Evolutionary conservation across 2,888 invertebrate species (phyloP), one percentile per base, ranked within the genome.

Genomic region (Drosophila mayaguana): DNA sequence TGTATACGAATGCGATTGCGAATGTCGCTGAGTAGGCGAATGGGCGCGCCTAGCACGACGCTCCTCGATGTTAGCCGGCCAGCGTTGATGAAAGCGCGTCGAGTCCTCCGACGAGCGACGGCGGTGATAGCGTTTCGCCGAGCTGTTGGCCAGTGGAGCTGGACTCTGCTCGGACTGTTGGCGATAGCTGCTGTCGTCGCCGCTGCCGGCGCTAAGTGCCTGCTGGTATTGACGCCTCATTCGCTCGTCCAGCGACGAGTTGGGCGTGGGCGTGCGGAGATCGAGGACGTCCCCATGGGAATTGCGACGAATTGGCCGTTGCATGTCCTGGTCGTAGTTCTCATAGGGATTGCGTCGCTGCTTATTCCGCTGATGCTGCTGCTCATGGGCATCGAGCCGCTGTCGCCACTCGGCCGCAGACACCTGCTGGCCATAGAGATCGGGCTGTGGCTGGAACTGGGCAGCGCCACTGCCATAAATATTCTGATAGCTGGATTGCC

Each of bases 371-470:
- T 82, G 77, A 61, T 83, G 86, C 25, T 82, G 86, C 61, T 90
- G 80, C 28, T 91, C 88, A 36, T 90, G 89, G 3, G 82, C 89
- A 14, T 91, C 91, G 36, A 92, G 68, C 0, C 91, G 90, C 11
- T 85, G 78, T 1, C 92, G 84, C 91, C 91, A 91, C 60, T 91
- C 91, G 20, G 91, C 90, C 0, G 91, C 92, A 0, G 89, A 88
- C 11, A 92, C 91, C 65, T 91, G 90, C 60, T 95, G 95, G 32
- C 95, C 96, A 81, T 95, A 96, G 20, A 95, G 93, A 89, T 96
- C 96, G 78, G 95, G 93, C 71, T 95, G 94, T 18, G 95, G 94
- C 78, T 95, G 95, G 81, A 95, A 95, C 62, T 91, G 90, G 0
- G 82, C 46, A n/a, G 7, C 64, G 53, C 94, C 94, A 51, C 94